A percentile compares a stretch with the other conserved stretches of the same genome.
phyloP scores from a whole-genome alignment of 2,113 vertebrate species.

The Poeciliopsis turrubarensis region DNA sequence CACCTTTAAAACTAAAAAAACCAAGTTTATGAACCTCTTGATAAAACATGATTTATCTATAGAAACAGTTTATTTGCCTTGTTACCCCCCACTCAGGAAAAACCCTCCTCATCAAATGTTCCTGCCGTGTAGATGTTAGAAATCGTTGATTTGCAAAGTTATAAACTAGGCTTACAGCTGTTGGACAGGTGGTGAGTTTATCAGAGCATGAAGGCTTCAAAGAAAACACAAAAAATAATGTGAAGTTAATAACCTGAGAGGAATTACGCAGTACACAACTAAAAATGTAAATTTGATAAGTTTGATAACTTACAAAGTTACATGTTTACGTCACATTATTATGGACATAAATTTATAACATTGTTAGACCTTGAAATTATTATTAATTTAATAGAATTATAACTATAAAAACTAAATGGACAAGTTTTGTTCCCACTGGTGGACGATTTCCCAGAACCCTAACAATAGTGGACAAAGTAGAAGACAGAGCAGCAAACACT shows the following conservation, averaged over 20 bases:
- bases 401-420: too few relatives aligned
- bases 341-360: too few relatives aligned
- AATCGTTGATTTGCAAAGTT: not conserved
- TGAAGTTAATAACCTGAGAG: too few relatives aligned
- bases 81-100: too few relatives aligned
- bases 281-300: not conserved
- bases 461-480: too few relatives aligned
- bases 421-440: too few relatives aligned
- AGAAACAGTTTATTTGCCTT: not conserved
- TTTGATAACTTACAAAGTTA: not conserved
- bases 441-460: too few relatives aligned
- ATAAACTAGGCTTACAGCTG: not conserved
- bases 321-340: not conserved
- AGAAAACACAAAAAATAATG: not conserved
- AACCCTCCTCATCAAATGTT: not conserved
- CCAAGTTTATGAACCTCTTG: conserved; percentile 8
- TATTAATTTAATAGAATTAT: too few relatives aligned
- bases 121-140: not conserved
- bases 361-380: too few relatives aligned
- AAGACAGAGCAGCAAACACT: too few relatives aligned
- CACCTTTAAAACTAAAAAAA: not conserved
- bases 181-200: not conserved
- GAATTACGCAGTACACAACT: not conserved
- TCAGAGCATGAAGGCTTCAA: not conserved
- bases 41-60: not conserved